phyloP scores from a whole-genome alignment of 2,888 invertebrate genomes.

The Margaritifera margaritifera region DNA sequence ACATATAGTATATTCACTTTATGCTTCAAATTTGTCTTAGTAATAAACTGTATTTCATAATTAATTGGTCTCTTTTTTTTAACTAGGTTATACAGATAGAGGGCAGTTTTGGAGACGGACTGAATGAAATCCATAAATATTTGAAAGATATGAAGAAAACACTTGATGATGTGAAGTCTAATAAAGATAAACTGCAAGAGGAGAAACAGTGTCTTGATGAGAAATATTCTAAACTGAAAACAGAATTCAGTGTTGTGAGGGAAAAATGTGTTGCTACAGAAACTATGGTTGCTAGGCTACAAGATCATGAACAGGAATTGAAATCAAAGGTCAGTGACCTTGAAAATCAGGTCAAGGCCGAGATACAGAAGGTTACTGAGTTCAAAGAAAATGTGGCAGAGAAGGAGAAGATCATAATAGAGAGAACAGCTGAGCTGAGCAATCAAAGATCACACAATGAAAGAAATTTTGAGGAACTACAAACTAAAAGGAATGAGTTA shows the following conservation, averaged over 20 bases:
- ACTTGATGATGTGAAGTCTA: background rate
- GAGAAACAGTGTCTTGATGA: background rate
- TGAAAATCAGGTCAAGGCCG: too few relatives aligned
- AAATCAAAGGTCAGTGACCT: conserved; percentile 4
- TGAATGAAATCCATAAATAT: too few relatives aligned
- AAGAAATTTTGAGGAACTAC: conserved; percentile 11
- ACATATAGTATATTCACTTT: too few relatives aligned
- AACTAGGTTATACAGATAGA: too few relatives aligned
- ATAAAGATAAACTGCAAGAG: background rate
- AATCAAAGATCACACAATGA: too few relatives aligned
- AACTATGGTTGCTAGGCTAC: conserved; percentile 7
- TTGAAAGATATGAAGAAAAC: background rate
- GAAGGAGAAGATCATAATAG: conserved; percentile 8
- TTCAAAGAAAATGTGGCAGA: conserved; percentile 10
- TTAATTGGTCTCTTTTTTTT: too few relatives aligned
- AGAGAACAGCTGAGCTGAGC: conserved; percentile 9
- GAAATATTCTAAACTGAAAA: conserved; percentile 9
- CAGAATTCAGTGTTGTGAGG: conserved; percentile 17
- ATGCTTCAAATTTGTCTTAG: too few relatives aligned
- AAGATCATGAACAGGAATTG: background rate
- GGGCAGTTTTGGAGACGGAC: too few relatives aligned
- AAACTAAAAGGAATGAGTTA: conserved; percentile 16
- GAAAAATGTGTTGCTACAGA: conserved; percentile 18
- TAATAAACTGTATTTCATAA: too few relatives aligned
- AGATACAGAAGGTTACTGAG: too few relatives aligned